phyloP scores from a whole-genome alignment of 2,888 invertebrate genomes.

The Cartodere bifasciata region DNA sequence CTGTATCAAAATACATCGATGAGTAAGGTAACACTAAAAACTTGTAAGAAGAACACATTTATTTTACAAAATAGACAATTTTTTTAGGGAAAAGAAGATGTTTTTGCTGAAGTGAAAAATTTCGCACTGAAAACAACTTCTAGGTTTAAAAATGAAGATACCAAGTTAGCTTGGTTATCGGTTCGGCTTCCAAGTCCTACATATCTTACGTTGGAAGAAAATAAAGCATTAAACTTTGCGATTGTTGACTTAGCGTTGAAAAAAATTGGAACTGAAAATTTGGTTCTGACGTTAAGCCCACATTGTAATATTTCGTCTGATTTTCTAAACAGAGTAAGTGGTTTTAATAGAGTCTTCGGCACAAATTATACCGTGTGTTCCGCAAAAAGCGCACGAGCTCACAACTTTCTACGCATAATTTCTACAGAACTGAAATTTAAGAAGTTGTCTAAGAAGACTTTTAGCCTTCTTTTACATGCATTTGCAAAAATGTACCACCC shows the following conservation, averaged over 20 bases:
- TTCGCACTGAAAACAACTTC: slow-evolving; percentile 47
- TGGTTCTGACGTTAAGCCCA: slow-evolving; percentile 55
- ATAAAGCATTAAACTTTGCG: slow-evolving; percentile 40
- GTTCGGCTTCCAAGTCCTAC: slow-evolving; percentile 40
- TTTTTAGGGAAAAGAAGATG: slow-evolving; percentile 21
- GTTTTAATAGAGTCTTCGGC: no score
- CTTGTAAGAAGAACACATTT: slow-evolving; percentile 37
- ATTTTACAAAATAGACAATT: background rate
- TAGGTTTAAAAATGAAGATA: slow-evolving; percentile 53
- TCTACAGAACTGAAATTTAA: no score
- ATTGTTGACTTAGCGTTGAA: slow-evolving; percentile 55
- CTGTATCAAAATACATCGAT: slow-evolving; percentile 49
- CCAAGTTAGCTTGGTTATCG: slow-evolving; percentile 57
- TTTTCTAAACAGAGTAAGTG: slow-evolving; percentile 72
- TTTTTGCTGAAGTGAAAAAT: slow-evolving; percentile 43
- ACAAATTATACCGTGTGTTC: no score
- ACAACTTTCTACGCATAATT: no score
- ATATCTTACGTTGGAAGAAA: slow-evolving; percentile 27
- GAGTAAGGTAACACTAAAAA: slow-evolving; percentile 50
- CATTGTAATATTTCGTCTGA: slow-evolving; percentile 63
- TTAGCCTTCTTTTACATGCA: no score
- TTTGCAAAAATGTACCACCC: no score
- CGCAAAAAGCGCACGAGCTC: no score
- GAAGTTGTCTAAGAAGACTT: no score
- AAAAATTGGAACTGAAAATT: slow-evolving; percentile 58